Evolutionary conservation across 2,113 vertebrate species (phyloP).

Genomic region (Corythaixoides concolor): DNA sequence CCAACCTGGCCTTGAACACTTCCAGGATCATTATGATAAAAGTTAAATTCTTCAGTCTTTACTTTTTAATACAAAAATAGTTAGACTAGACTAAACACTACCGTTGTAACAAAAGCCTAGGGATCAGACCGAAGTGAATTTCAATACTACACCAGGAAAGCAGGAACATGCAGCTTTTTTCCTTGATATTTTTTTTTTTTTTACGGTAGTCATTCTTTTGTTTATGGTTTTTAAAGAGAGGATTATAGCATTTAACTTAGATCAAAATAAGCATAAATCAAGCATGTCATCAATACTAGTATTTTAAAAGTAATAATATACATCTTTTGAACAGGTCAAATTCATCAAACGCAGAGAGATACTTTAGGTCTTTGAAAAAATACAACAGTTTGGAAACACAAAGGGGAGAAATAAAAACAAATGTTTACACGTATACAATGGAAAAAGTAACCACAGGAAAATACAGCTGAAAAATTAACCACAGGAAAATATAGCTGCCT

Average conservation of each 20-base stretch:
- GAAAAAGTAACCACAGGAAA: neutral
- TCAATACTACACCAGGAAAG: neutral
- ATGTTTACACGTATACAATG: neutral
- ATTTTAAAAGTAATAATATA: neutral
- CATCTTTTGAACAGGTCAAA: conserved; percentile 4
- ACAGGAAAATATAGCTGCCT: neutral
- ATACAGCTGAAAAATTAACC: neutral
- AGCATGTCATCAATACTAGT: neutral
- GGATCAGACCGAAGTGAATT: neutral
- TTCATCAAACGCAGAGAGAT: conserved; percentile 4
- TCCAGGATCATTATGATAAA: neutral
- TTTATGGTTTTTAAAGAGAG: conserved; percentile 16
- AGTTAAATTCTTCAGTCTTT: neutral
- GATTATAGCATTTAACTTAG: neutral
- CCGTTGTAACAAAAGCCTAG: neutral
- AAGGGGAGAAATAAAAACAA: neutral
- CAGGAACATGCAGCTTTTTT: neutral
- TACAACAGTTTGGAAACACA: neutral
- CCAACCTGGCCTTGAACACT: too few relatives aligned
- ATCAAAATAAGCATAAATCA: conserved; percentile 32
- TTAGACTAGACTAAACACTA: neutral
- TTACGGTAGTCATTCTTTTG: neutral
- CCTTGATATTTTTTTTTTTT: neutral
- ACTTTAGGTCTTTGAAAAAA: neutral
- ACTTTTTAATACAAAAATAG: neutral